Base-by-base conservation (phyloP, 2,797 vertebrate species). In the Neosilurus hyrtlii region DNA sequence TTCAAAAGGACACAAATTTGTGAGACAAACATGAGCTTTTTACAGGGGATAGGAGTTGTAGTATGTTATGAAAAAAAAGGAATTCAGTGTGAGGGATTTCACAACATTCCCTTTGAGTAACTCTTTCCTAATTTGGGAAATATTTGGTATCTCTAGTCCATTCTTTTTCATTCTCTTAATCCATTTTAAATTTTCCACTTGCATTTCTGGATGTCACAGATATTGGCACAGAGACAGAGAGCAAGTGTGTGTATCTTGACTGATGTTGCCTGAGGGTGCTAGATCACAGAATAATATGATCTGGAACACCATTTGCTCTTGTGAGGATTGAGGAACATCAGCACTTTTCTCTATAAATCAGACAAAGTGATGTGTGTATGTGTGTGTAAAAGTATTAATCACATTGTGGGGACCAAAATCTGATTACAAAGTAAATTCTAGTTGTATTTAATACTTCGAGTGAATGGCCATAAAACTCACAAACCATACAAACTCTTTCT, bases 261-360 rank as follows among this genome's bases (percentile, higher is more conserved):
- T 35, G 49, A 52, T 52, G 72, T 35, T 74, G 30, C 66, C 75
- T 66, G 35, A 83, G 49, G 65, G 51, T 61, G 26, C 65, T 82
- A 26, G 35, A 80, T 76, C 81, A 74, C 78, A 85, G 49, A 26
- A 30, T 57, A 73, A 68, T 62, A 82, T 82, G 68, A 66, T 80
- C 57, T 84, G 54, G 7, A 66, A 82, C 59, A 59, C 22, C n/a
- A 54, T 76, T 49, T 35, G 49, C 26, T 82, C 80, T 62, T 77
- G 72, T 62, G 66, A 72, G 20, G 78, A 52, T 20, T 35, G 67
- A 76, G 12, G 70, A 85, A 81, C 22, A 15, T 56, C 79, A 72
- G 71, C n/a, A 78, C 56, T 68, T 20, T 56, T 2, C 43, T 51
- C 62, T 52, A 81, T 81, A 74, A 87, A 85, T 85, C 67, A 67